Evolutionary conservation across 2,113 vertebrate genomes (phyloP).

Genomic region (Muntiacus muntjak): DNA sequence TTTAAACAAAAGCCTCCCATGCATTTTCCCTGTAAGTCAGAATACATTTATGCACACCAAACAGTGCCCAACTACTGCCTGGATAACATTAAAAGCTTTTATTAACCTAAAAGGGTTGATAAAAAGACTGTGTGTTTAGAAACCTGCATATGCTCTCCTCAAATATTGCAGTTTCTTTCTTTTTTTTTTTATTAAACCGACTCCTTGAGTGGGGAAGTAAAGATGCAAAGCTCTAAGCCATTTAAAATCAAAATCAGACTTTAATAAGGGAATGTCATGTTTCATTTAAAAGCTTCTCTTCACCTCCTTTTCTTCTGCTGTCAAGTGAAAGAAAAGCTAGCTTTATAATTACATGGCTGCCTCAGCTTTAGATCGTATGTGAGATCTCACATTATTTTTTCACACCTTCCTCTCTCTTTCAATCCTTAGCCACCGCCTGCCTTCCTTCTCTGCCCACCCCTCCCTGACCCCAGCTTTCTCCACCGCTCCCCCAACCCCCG

Average conservation of each 20-base stretch:
- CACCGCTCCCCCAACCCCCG: not conserved
- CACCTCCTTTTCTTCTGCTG: slow-evolving; percentile 71
- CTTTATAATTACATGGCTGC: slow-evolving; percentile 75
- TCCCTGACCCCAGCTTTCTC: not conserved
- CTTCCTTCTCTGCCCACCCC: not conserved
- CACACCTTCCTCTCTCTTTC: slow-evolving; percentile 61
- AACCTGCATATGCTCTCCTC: slow-evolving; percentile 50
- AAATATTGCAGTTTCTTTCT: slow-evolving; percentile 55
- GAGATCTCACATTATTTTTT: slow-evolving; percentile 71
- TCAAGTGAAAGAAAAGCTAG: slow-evolving; percentile 77
- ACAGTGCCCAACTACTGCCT: slow-evolving; percentile 47
- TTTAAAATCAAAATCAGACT: slow-evolving; percentile 75
- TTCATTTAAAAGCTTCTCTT: slow-evolving; percentile 78
- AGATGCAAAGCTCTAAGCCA: slow-evolving; percentile 45
- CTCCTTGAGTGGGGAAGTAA: slow-evolving; percentile 50
- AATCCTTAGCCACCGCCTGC: not conserved
- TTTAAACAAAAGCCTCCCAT: slow-evolving; percentile 59
- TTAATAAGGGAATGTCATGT: slow-evolving; percentile 80
- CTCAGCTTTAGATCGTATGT: slow-evolving; percentile 65
- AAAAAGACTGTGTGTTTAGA: slow-evolving; percentile 62
- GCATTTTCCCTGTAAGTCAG: slow-evolving; percentile 49
- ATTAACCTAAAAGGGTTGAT: not conserved
- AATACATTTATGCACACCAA: slow-evolving; percentile 23
- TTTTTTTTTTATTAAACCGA: slow-evolving; percentile 58
- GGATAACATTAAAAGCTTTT: slow-evolving; percentile 16